phyloP scores from a whole-genome alignment of 2,888 invertebrate species.

The Aphrophora alni region DNA sequence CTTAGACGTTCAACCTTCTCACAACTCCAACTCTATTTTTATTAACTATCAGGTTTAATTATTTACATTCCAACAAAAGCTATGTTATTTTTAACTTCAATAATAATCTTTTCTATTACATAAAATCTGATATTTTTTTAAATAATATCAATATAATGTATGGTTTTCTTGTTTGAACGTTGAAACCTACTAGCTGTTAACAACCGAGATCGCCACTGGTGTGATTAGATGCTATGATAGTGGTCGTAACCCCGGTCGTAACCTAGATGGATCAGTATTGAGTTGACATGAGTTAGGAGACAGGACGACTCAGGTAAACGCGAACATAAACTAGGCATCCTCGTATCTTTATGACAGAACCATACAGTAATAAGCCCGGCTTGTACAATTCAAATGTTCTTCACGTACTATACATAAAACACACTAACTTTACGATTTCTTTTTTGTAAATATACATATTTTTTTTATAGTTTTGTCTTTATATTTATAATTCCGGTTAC shows the following conservation, averaged over 20 bases:
- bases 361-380: neutral
- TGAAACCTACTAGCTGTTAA: neutral
- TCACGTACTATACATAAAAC: constrained; percentile 29
- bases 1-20: no score
- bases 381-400: neutral
- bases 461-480: neutral
- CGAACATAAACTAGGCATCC: neutral
- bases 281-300: neutral
- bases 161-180: no score
- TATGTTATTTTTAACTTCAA: no score
- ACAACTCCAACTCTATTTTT: no score
- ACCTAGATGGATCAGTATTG: neutral
- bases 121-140: no score
- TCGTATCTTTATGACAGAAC: neutral
- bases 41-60: no score
- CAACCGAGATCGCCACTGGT: neutral
- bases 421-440: constrained; percentile 22
- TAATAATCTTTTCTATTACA: no score
- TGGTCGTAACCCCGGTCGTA: neutral
- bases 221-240: neutral
- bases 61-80: no score
- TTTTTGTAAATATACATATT: neutral
- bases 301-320: neutral
- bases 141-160: no score
- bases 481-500: neutral